A percentile compares a stretch with the other conserved stretches of the same genome.
These are phyloP conservation scores for Neodontobutis hainanensis DNA, from an alignment of 2,113 vertebrate species.

Conservation along the genomic window DNA sequence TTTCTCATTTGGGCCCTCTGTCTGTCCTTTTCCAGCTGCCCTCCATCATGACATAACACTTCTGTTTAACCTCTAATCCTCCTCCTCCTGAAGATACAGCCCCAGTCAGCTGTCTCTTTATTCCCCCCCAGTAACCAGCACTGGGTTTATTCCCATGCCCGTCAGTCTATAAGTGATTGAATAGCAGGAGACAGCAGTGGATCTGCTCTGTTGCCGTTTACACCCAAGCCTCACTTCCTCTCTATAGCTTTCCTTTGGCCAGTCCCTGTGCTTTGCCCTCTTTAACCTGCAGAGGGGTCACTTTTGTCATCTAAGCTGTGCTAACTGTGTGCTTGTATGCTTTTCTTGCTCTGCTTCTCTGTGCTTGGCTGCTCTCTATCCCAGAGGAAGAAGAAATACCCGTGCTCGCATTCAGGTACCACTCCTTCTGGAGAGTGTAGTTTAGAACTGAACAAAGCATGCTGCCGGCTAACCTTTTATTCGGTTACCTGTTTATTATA, in stretches of 20 bases:
- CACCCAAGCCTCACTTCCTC: constrained; percentile 27
- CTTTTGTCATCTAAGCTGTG: constrained; percentile 64
- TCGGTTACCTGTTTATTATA: background rate
- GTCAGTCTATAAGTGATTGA: constrained; percentile 15
- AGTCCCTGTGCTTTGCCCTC: constrained; percentile 32
- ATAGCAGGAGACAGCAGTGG: constrained; percentile 33
- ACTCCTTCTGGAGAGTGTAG: constrained; percentile 32
- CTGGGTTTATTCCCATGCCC: constrained; percentile 29
- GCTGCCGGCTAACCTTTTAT: constrained; percentile 15
- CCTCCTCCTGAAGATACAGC: constrained; percentile 43
- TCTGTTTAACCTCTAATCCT: constrained; percentile 69
- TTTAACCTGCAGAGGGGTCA: constrained; percentile 58
- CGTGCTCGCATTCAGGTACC: constrained; percentile 98
- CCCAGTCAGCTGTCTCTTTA: constrained; percentile 52
- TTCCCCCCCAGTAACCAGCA: constrained; percentile 36
- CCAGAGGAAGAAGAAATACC: constrained; percentile 99
- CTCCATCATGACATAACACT: constrained; percentile 56
- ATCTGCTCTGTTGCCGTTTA: constrained; percentile 40
- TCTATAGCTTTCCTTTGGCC: constrained; percentile 35
- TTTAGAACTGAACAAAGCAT: constrained; percentile 12
- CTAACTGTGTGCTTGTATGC: constrained; percentile 87
- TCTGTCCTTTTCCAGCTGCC: constrained; percentile 57
- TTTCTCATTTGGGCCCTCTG: constrained; percentile 56
- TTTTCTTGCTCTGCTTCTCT: constrained; percentile 84
- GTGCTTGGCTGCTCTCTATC: constrained; percentile 87